phyloP scores from a whole-genome alignment of 2,888 invertebrate genomes.

The Ernsta delagoae region DNA sequence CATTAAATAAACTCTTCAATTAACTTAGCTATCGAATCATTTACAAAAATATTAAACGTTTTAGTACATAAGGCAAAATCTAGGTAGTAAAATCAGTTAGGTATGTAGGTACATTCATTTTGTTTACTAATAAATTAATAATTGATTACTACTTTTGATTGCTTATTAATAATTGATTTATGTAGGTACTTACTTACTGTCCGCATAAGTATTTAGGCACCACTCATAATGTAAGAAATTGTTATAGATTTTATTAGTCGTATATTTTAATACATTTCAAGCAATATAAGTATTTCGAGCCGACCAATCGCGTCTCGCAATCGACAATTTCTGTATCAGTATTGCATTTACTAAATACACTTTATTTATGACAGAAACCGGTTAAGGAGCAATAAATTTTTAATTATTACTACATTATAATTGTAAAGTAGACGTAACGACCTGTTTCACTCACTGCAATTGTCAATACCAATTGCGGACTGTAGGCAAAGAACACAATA shows the following conservation, averaged over 20 bases:
- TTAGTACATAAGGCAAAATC: too few relatives aligned
- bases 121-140: too few relatives aligned
- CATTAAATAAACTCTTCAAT: too few relatives aligned
- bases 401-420: constrained; percentile 34
- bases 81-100: too few relatives aligned
- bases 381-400: constrained; percentile 27
- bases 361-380: constrained; percentile 11
- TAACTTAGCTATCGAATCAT: too few relatives aligned
- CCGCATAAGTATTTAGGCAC: too few relatives aligned
- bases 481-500: constrained; percentile 30
- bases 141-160: too few relatives aligned
- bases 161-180: too few relatives aligned
- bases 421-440: constrained; percentile 33
- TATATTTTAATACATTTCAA: not conserved
- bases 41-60: too few relatives aligned
- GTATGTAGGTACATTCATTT: too few relatives aligned
- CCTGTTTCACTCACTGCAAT: constrained; percentile 27
- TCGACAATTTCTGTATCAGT: not conserved
- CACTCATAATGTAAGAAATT: too few relatives aligned
- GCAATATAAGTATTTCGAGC: not conserved
- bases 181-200: too few relatives aligned
- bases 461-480: constrained; percentile 20
- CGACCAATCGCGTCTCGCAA: constrained; percentile 5
- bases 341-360: constrained; percentile 2
- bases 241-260: not conserved